Base-by-base conservation (phyloP, 1,140 invertebrate genomes). In the Camponotus vicinus region DNA sequence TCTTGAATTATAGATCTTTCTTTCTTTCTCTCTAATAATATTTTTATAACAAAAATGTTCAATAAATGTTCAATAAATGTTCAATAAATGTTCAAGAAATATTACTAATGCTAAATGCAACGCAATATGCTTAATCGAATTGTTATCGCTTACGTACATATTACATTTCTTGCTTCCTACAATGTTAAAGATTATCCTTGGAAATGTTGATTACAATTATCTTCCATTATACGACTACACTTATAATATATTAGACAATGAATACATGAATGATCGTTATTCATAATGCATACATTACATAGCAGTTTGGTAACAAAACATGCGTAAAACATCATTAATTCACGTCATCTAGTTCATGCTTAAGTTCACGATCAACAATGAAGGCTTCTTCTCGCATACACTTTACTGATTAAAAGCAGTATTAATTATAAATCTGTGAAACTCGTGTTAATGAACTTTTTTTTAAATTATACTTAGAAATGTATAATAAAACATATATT, bases 311-410 rank as follows among this genome's bases (percentile, higher is more conserved):
- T 49, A 78, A 78, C 32, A 66, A 45, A 37, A 11, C 18, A 49
- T 0, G 34, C 2, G 18, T 66, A 40, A 66, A 6, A n/a, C 8
- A 66, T 66, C 42, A 78, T 78, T 78, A 37, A 78, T 78, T 52
- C 18, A 66, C 11, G 11, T 78, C 45, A 34, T 66, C 11, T 15
- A 3, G 9, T 78, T 78, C 11, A 64, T 11, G 27, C 18, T 63
- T 11, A 77, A 34, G 40, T 64, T 77, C 15, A 9, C 27, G 3
- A 52, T 77, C 7, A 61, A 64, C 40, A 77, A 49, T 52, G 61
- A 11, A 42, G 8, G 18, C 15, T 78, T 77, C 45, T 77, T 45
- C 2, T 34, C 18, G 1, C 11, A 76, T 11, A 8, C 2, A 13
- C 15, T 61, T 76, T 3, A 15, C 3, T 11, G 1, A 45, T 66